Percentiles rank a stretch among this genome's conserved stretches.
Evolutionary conservation across 1,140 invertebrate species (phyloP).

Genomic region (Leguminivora glycinivorella): DNA sequence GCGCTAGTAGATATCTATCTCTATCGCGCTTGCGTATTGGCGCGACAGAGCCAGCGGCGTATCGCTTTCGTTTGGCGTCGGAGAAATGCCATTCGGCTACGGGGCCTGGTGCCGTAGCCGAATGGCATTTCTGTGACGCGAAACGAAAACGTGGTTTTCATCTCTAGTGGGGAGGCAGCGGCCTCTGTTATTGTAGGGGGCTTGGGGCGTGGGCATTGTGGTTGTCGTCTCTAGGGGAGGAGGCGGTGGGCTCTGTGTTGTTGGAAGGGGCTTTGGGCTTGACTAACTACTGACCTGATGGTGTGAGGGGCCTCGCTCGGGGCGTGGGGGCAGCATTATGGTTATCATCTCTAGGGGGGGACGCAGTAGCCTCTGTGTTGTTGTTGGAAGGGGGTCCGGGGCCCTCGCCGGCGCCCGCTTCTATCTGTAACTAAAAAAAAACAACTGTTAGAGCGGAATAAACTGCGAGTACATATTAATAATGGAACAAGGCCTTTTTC

Average conservation of each 20-base stretch:
- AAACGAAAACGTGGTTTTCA: no score
- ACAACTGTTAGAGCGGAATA: neutral
- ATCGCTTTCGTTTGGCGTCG: no score
- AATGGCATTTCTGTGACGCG: no score
- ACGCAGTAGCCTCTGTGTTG: slow-evolving; percentile 61
- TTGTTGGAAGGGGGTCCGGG: slow-evolving; percentile 65
- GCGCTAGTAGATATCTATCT: no score
- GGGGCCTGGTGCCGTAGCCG: no score
- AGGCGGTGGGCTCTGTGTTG: neutral
- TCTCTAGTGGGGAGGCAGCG: no score
- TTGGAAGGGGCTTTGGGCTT: slow-evolving; percentile 22
- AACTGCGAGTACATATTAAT: neutral
- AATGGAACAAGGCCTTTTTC: no score
- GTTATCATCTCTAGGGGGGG: slow-evolving; percentile 63
- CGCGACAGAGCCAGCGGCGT: no score
- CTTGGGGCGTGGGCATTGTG: neutral
- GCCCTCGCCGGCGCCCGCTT: slow-evolving; percentile 63
- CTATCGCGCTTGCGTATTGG: no score
- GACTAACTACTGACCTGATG: slow-evolving; percentile 66
- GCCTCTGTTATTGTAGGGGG: no score
- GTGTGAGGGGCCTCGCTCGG: slow-evolving; percentile 66
- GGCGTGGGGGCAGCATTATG: slow-evolving; percentile 56
- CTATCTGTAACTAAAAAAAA: slow-evolving; percentile 56
- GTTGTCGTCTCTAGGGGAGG: neutral
- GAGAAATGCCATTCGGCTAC: no score